Conservation (phyloP, 2,113 vertebrate species). For the Corydoras sp. region DNA sequence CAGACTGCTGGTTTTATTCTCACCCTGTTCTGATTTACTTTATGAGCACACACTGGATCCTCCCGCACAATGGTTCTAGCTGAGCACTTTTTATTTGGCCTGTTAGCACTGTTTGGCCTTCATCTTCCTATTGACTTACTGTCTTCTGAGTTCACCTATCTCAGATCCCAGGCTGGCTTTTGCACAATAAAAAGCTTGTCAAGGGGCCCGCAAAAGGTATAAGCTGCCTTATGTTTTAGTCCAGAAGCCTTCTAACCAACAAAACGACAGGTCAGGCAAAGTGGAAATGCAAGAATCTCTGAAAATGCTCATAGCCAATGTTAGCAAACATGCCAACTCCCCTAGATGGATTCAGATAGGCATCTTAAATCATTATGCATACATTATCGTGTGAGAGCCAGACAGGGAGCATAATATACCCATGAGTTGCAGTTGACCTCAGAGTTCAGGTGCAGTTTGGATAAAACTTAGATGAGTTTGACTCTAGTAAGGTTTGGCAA, state of each 20-base stretch:
- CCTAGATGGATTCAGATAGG: neutral
- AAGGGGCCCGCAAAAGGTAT: constrained; percentile 40
- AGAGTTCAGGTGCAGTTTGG: neutral
- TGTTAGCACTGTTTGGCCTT: constrained; percentile 48
- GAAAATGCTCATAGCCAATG: neutral
- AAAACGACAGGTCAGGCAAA: constrained; percentile 14
- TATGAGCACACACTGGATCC: constrained; percentile 47
- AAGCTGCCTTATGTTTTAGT: constrained; percentile 15
- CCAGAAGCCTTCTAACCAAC: constrained; percentile 33
- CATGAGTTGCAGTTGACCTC: constrained; percentile 1
- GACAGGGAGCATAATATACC: constrained; percentile 10
- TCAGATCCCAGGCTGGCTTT: constrained; percentile 46
- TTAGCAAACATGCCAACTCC: neutral
- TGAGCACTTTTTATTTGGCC: constrained; percentile 48
- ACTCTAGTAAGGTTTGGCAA: constrained; percentile 18
- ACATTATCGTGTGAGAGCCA: neutral
- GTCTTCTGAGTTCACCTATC: constrained; percentile 57
- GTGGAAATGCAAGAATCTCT: neutral
- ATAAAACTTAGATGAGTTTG: constrained; percentile 24
- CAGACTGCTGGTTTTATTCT: constrained; percentile 13
- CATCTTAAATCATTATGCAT: neutral
- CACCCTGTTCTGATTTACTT: constrained; percentile 45
- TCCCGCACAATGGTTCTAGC: constrained; percentile 48
- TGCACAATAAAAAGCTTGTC: constrained; percentile 56
- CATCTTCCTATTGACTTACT: constrained; percentile 58